Base-by-base conservation (phyloP, 2,888 invertebrate species). In the Oscheius sp. region DNA sequence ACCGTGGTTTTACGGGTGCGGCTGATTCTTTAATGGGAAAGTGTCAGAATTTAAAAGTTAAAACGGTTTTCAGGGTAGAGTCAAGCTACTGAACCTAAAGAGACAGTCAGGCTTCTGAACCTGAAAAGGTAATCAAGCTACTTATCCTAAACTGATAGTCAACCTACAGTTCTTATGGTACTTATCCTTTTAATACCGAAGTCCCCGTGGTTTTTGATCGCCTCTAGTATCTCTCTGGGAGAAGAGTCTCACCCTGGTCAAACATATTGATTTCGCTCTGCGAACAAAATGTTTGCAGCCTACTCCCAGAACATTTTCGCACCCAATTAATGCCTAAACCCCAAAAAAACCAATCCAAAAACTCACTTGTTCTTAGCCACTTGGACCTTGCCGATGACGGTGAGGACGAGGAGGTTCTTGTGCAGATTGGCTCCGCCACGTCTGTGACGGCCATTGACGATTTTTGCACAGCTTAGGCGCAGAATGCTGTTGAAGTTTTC, bases 401-500 rank as follows among this genome's bases (percentile, higher is more conserved):
- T 35, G 13, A 74, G 74, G n/a, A 74, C 58, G n/a, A 74, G 59
- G 32, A 74, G 68, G 37, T 74, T 74, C 68, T 74, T 74, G 48
- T 68, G 66, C n/a, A 74, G 57, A 35, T 57, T 68, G n/a, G 53
- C 58, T 7, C 74, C 74, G 29, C 74, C 74, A 32, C 68, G 66
- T 29, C 68, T 66, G 51, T 74, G 68, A 29, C 74, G 74, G 33
- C 68, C 70, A 29, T 37, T 59, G 48, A 74, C 74, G 29, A 74
- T 74, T 48, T 74, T 74, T 13, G 74, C 66, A 33, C 74, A 74
- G 35, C 32, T 32, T 2, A 59, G 48, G 59, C 74, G 74, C 50
- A 74, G 66, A 58, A 74, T 58, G 32, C 37, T 13, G 48, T 57
- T 57, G 48, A 21, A 70, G 11, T 51, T 47, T 48, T 63, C 63